phyloP scores from a whole-genome alignment of 2,888 invertebrate species.

The Sphaerophoria rueppellii region DNA sequence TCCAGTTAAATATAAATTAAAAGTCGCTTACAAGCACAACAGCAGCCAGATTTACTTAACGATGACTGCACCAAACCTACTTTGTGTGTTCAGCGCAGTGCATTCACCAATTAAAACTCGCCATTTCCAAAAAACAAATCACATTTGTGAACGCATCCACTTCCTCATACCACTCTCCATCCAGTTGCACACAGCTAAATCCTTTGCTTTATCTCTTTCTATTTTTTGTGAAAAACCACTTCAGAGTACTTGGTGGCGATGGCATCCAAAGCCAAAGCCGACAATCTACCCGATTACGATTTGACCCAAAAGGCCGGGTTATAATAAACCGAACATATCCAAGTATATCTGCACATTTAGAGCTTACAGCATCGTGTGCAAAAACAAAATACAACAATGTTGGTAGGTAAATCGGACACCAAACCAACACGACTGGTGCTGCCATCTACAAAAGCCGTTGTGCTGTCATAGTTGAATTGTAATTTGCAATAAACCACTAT shows the following conservation, averaged over 20 bases:
- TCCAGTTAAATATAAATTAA: slow-evolving; percentile 61
- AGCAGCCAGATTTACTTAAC: slow-evolving; percentile 35
- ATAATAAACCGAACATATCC: slow-evolving; percentile 63
- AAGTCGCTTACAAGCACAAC: slow-evolving; percentile 50
- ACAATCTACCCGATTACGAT: slow-evolving; percentile 60
- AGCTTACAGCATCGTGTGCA: slow-evolving; percentile 7
- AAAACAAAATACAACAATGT: slow-evolving; percentile 19
- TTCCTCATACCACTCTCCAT: slow-evolving; percentile 14
- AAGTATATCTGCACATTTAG: slow-evolving; percentile 21
- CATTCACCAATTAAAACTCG: slow-evolving; percentile 66
- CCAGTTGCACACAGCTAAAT: neutral
- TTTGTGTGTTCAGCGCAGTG: slow-evolving; percentile 27
- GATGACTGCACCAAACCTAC: slow-evolving; percentile 16
- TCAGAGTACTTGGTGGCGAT: neutral
- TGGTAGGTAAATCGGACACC: neutral
- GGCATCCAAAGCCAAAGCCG: slow-evolving; percentile 42
- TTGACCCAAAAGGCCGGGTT: slow-evolving; percentile 64
- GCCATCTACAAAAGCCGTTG: slow-evolving; percentile 43
- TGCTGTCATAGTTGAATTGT: slow-evolving; percentile 53
- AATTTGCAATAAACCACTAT: slow-evolving; percentile 69
- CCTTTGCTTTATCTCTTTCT: slow-evolving; percentile 12
- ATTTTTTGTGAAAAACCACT: slow-evolving; percentile 14
- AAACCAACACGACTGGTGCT: slow-evolving; percentile 13
- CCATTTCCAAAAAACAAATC: slow-evolving; percentile 64
- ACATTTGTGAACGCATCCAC: slow-evolving; percentile 49